These are phyloP conservation scores for Cordylochernes scorpioides DNA, from an alignment of 2,888 invertebrate species.

Conservation along the genomic window DNA sequence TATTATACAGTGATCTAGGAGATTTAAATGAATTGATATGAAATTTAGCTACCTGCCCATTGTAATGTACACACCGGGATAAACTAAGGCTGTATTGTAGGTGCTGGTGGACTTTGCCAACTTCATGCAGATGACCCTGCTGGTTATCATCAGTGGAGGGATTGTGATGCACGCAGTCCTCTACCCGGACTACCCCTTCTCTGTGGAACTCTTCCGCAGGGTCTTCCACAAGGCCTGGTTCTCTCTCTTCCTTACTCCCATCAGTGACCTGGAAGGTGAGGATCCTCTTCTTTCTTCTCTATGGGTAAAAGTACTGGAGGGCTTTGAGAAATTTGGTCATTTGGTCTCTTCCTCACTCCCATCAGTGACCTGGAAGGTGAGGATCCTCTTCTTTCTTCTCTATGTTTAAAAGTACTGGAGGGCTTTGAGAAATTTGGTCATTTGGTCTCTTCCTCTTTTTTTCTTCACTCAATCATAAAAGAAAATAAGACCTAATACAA, in stretches of 20 bases:
- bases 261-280: conserved; percentile 17
- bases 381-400: background rate
- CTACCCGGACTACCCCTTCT: conserved; percentile 23
- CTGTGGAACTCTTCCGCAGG: conserved; percentile 17
- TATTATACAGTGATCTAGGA: no score
- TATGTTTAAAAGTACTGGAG: background rate
- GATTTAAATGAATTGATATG: no score
- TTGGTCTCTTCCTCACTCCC: conserved; percentile 23
- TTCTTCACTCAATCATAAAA: no score
- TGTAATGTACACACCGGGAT: no score
- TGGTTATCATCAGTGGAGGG: conserved; percentile 20
- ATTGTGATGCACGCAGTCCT: conserved; percentile 23
- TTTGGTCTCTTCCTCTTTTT: conserved; percentile 24
- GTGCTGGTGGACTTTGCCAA: conserved; percentile 19
- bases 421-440: background rate
- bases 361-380: conserved; percentile 18
- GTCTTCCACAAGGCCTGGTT: conserved; percentile 23
- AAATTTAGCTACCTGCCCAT: no score
- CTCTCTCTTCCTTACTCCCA: conserved; percentile 23
- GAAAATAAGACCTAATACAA: no score
- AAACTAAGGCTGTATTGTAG: no score
- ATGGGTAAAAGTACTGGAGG: background rate
- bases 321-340: no score
- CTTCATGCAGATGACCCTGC: conserved; percentile 21
- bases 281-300: background rate